Conservation (phyloP, 2,113 vertebrate genomes). For the Odocoileus virginianus region DNA sequence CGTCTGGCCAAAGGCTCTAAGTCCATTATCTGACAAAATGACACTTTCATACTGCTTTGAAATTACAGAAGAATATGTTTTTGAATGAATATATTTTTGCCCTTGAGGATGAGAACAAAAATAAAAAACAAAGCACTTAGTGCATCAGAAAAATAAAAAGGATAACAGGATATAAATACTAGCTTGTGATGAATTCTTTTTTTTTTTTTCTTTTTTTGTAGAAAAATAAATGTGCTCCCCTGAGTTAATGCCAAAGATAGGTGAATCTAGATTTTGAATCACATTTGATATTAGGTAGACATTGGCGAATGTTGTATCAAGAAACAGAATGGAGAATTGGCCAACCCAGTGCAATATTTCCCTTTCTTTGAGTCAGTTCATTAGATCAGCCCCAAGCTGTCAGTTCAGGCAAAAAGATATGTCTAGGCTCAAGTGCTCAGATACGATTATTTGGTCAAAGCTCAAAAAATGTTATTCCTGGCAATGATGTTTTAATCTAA, state of each 20-base stretch:
- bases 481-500: not conserved
- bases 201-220: not conserved
- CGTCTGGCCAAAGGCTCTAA: not conserved
- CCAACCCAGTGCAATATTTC: not conserved
- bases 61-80: not conserved
- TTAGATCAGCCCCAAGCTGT: slow-evolving; percentile 39
- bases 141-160: not conserved
- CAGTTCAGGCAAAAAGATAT: not conserved
- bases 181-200: not conserved
- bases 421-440: not conserved
- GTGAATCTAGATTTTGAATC: not conserved
- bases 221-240: not conserved
- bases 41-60: not conserved
- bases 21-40: not conserved
- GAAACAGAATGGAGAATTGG: slow-evolving; percentile 8
- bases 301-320: not conserved
- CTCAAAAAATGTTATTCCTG: not conserved
- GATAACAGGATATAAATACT: not conserved
- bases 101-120: not conserved
- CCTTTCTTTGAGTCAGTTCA: not conserved
- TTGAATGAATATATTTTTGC: not conserved
- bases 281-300: not conserved
- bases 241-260: not conserved
- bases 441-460: not conserved
- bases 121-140: not conserved